Percentiles rank a stretch among this genome's conserved stretches.
Conservation (phyloP, 2,888 invertebrate species). For the Nemurella pictetii region DNA sequence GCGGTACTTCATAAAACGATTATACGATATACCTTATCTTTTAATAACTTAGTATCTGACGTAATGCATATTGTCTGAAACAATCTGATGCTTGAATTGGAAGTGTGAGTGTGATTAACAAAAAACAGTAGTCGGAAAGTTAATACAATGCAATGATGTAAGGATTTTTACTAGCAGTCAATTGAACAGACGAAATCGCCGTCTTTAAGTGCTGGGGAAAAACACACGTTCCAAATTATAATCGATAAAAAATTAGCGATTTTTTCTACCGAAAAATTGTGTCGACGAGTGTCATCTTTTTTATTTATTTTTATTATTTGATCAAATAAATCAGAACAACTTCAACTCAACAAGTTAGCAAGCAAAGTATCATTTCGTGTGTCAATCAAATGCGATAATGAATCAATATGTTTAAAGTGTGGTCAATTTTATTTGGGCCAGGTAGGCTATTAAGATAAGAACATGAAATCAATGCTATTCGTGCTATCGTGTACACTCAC, state of each 20-base stretch:
- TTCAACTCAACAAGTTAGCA: background rate
- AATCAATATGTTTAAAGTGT: background rate
- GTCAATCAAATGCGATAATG: background rate
- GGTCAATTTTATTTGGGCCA: background rate
- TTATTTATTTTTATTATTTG: background rate
- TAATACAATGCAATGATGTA: background rate
- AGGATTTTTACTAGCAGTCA: background rate
- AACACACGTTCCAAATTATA: background rate
- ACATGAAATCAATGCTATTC: background rate
- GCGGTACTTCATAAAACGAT: background rate
- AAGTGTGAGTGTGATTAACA: background rate
- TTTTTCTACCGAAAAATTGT: too few species aligned
- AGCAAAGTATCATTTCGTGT: background rate
- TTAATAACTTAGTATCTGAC: background rate
- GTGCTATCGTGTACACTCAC: background rate
- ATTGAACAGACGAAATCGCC: background rate
- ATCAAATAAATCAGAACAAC: background rate
- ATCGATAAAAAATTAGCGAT: too few species aligned
- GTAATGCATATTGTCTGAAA: background rate
- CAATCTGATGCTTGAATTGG: background rate
- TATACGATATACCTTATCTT: background rate
- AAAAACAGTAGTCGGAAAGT: background rate
- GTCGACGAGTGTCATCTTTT: too few species aligned
- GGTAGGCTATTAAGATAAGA: background rate
- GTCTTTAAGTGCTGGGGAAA: background rate